Evolutionary conservation across 1,140 invertebrate genomes (phyloP), one percentile per base, ranked within the genome.

Genomic region (Anastatus disparis): DNA sequence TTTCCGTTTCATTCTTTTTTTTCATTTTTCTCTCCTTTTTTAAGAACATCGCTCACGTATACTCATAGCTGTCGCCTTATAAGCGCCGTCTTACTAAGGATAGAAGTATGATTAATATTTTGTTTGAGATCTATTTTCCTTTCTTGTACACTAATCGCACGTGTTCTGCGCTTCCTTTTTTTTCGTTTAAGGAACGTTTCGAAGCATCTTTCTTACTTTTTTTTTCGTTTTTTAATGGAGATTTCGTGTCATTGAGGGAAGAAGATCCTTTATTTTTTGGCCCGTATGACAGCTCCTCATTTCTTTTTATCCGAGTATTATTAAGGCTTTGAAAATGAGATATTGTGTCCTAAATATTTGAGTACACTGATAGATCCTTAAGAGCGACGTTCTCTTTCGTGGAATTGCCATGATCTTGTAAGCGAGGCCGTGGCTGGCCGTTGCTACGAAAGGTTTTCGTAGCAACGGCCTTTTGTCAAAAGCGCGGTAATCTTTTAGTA

Each of bases 41-140:
- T n/a, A n/a, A 7, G 15, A 35, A 56, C 29, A 22, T 56, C 53
- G 29, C 53, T 56, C 53, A 56, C 53, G 53, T 56, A 35, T 44
- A 9, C 42, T 38, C 35, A 38, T 38, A n/a, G n/a, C n/a, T n/a
- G n/a, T n/a, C 31, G 31, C 31, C 4, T 44, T 44, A 44, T 44
- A 15, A n/a, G n/a, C n/a, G n/a, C n/a, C n/a, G n/a, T n/a, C n/a
- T n/a, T n/a, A n/a, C n/a, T n/a, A n/a, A n/a, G n/a, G 44, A 38
- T 26, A 17, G 31, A 52, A 64, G 26, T 52, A 64, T 64, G 62
- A 64, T 64, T 50, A 64, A 64, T 64, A 31, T n/a, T n/a, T n/a
- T 20, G 24, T 64, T 64, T 52, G 62, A 40, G 62, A 52, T 63
- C 13, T 20, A n/a, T n/a, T n/a, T n/a, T n/a, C n/a, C 3, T 22